Base-by-base conservation (phyloP, 2,113 vertebrate species). In the Rhinolophus ferrumequinum region DNA sequence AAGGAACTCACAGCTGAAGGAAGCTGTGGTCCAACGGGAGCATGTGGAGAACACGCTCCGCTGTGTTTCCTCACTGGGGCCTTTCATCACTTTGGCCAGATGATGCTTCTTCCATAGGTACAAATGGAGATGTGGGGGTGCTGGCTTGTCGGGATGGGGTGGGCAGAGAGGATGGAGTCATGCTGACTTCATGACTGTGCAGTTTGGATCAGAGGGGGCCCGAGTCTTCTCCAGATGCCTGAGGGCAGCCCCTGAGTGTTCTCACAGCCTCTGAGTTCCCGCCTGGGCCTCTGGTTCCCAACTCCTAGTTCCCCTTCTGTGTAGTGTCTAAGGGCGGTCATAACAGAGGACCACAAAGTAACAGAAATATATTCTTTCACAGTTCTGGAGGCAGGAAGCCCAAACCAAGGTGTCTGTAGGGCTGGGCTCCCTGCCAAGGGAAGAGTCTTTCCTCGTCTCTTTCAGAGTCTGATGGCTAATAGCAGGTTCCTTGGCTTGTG, bases 131-230 rank as follows among this genome's bases (percentile, higher is more conserved):
- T 50, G 22, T 12, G 0, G 8, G 47, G 70, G 58, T 15, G 50
- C 62, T 19, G 54, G 11, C 24, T 21, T 11, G 16, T 9, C 0
- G 0, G 33, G 70, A 54, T 2, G 4, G 56, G 18, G 8, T 0
- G 6, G 11, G 28, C 33, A 30, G 4, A 35, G 64, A 15, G 6
- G 33, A 13, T 0, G 10, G 33, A 5, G 6, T 11, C 26, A 41
- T 0, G 0, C 38, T 0, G 8, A 47, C 79, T 50, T 41, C 11
- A 2, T 5, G 30, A 18, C 38, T 33, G 14, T 5, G 16, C 8
- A 6, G 4, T 2, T 26, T 81, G n/a, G n/a, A 44, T 38, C 60
- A 35, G 41, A 22, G 9, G 54, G 44, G 21, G 18, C 22, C 35
- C 4, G 26, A 44, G 33, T 3, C 72, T 11, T 35, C 70, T 50